Percentiles rank a stretch among this genome's conserved stretches.
phyloP scores from a whole-genome alignment of 2,113 vertebrate species.

The Toxostoma redivivum region DNA sequence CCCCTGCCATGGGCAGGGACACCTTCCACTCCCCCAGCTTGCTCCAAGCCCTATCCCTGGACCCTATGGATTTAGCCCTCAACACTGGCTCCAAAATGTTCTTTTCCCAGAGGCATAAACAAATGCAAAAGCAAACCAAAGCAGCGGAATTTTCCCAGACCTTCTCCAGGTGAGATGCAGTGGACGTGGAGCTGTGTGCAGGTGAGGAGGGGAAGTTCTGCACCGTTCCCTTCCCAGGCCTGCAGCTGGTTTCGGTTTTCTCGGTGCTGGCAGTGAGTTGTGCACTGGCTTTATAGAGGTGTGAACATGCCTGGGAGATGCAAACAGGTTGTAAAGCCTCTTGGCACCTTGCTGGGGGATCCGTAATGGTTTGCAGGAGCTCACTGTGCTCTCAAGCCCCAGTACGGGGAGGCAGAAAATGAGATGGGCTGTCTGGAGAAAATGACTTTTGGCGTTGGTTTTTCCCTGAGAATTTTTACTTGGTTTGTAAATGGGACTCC shows the following conservation, averaged over 20 bases:
- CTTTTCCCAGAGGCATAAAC: not conserved
- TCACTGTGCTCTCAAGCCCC: accelerated
- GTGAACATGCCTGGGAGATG: conserved; percentile 59
- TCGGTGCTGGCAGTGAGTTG: not conserved
- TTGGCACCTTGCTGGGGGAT: conserved; percentile 43
- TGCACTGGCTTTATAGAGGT: conserved; percentile 41
- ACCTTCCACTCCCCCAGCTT: not conserved
- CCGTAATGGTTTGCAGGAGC: conserved; percentile 53
- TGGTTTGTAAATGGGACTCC: not conserved
- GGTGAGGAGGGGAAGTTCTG: conserved; percentile 1
- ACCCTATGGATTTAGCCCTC: not conserved
- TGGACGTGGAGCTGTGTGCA: not conserved
- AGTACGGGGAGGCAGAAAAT: not conserved
- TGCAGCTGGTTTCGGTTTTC: conserved; percentile 56
- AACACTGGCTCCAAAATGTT: accelerated
- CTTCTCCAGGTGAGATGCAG: not conserved
- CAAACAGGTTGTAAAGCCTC: conserved; percentile 58
- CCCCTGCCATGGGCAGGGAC: not conserved
- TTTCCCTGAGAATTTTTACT: not conserved
- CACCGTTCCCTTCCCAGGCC: not conserved
- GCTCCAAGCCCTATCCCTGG: not conserved
- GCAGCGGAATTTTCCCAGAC: not conserved
- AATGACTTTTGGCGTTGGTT: not conserved
- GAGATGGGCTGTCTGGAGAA: not conserved
- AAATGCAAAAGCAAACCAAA: not conserved